Base-by-base conservation (phyloP, 2,888 invertebrate genomes). In the Lacanobia oleracea region DNA sequence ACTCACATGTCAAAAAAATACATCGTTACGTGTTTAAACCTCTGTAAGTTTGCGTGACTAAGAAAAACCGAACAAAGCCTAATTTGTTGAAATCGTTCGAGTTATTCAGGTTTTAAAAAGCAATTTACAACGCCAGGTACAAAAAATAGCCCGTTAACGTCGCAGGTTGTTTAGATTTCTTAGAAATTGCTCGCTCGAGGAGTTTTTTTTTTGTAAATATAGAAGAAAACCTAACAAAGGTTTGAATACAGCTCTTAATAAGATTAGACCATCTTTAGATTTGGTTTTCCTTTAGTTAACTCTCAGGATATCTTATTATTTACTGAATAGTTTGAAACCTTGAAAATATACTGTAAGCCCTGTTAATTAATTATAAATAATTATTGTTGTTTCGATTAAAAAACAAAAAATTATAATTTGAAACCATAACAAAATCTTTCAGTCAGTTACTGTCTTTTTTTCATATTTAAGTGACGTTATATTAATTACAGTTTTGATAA, bases 101-200 rank as follows among this genome's bases (percentile, higher is more conserved):
- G 70, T 82, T 72, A 83, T 83, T 81, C 67, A 68, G 75, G 75
- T 70, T 79, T 72, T 73, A 71, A 79, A 81, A 81, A 83, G 81
- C 80, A 70, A 79, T 81, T 81, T 75, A 72, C 67, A 73, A 65
- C 4, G 56, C 21, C 45, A 45, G 50, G 56, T 59, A 57, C 63
- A 82, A 82, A 75, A 68, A 81, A 66, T 67, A 65, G 78, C 57
- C 67, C 66, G 61, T 82, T 81, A 72, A 56, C 61, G 72, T 69
- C 77, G 51, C 60, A 56, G 10, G 62, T 50, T 64, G 82, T 82
- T 82, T 65, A 67, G 53, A 65, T 78, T 80, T 77, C 78, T 62
- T 53, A 56, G 66, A 77, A 79, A 82, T 53, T n/a, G 56, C 40
- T 56, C 23, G 66, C 48, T 57, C 0, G 12, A 63, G 54, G 50